Conservation (phyloP, 2,797 vertebrate genomes). For the Champsocephalus gunnari region DNA sequence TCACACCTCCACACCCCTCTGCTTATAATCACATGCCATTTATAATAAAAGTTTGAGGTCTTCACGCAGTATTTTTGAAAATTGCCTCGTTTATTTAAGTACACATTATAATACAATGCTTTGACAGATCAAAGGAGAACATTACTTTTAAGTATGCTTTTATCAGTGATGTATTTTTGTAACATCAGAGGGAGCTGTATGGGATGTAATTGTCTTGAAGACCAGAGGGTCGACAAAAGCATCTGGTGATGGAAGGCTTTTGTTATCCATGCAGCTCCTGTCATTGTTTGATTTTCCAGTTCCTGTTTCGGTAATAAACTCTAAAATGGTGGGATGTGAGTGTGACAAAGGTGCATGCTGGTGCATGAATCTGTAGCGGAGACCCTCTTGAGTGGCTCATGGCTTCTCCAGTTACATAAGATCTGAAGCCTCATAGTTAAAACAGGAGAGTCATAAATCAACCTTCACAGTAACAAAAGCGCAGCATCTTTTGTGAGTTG, state of each 20-base stretch:
- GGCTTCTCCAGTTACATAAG: constrained; percentile 63
- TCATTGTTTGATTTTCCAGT: constrained; percentile 25
- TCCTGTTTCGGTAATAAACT: constrained; percentile 37
- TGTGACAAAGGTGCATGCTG: constrained; percentile 35
- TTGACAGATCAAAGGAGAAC: constrained; percentile 56
- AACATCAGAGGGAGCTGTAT: constrained; percentile 23
- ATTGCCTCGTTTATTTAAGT: constrained; percentile 45
- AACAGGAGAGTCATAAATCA: constrained; percentile 67
- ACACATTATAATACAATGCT: constrained; percentile 1
- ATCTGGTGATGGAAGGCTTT: constrained; percentile 36
- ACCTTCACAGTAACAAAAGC: constrained; percentile 47
- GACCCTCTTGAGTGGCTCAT: constrained; percentile 36
- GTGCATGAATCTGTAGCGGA: constrained; percentile 42
- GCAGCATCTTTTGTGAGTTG: constrained; percentile 55
- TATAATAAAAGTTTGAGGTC: constrained; percentile 20
- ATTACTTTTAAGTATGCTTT: constrained; percentile 45
- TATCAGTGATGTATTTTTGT: constrained; percentile 19
- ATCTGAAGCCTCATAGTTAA: constrained; percentile 65
- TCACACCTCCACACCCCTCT: not conserved
- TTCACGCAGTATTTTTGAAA: constrained; percentile 45
- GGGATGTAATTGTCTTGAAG: constrained; percentile 46
- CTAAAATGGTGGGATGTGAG: constrained; percentile 42
- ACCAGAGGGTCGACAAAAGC: constrained; percentile 17
- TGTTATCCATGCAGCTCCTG: constrained; percentile 18
- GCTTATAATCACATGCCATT: constrained; percentile 30